These are phyloP conservation scores for Greenwoodochromis staneri DNA, from an alignment of 2,113 vertebrate species.

Conservation along the genomic window DNA sequence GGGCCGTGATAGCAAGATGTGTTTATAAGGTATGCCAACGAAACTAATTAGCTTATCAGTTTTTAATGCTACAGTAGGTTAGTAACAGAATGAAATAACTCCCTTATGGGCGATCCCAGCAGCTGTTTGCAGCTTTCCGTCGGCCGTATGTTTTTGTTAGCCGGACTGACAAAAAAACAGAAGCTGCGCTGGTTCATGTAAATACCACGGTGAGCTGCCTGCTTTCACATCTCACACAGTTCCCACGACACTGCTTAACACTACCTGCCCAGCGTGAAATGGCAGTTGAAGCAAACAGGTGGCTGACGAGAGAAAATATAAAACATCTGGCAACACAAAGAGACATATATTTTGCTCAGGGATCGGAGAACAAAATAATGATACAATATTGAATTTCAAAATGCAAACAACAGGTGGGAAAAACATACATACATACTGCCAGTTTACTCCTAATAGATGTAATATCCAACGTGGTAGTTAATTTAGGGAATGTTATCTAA, in stretches of 20 bases:
- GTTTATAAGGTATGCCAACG: neutral
- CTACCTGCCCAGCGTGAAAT: neutral
- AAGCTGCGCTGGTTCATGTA: neutral
- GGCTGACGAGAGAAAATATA: fast-evolving
- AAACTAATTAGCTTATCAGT: neutral
- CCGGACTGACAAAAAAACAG: neutral
- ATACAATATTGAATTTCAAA: neutral
- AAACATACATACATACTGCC: neutral
- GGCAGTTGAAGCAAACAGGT: neutral
- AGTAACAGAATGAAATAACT: neutral
- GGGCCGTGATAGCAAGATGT: neutral
- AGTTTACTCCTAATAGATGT: neutral
- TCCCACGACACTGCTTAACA: neutral
- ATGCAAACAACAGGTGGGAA: neutral
- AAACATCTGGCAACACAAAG: neutral
- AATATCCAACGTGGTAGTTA: neutral
- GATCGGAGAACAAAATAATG: neutral
- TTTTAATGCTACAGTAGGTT: neutral
- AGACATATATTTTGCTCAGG: neutral
- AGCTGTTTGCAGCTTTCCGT: neutral
- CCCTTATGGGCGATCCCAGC: neutral
- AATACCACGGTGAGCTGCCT: neutral
- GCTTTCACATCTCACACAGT: neutral
- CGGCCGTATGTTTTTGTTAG: neutral
- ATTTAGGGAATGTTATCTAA: neutral